These are phyloP conservation scores for Lepidurus arcticus DNA, from an alignment of 1,140 invertebrate species.

Conservation along the genomic window DNA sequence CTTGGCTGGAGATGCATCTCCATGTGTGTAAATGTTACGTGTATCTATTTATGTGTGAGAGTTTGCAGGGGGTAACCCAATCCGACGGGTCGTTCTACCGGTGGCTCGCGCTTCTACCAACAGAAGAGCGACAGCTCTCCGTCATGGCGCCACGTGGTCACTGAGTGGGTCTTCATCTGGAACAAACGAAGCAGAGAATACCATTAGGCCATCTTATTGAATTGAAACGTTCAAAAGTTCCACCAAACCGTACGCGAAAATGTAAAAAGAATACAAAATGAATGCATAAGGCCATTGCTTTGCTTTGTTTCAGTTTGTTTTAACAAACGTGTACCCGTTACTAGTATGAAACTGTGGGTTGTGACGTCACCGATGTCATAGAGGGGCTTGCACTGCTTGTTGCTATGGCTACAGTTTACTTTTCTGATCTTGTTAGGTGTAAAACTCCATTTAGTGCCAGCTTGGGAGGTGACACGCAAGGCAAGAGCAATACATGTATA, in stretches of 20 bases:
- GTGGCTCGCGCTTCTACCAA: constrained; percentile 53
- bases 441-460: neutral
- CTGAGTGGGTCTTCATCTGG: constrained; percentile 63
- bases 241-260: no score
- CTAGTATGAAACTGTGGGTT: no score
- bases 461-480: neutral
- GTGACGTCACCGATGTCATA: no score
- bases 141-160: constrained; percentile 61
- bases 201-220: neutral
- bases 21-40: no score
- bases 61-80: neutral
- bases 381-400: no score
- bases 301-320: no score
- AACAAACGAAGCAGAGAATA: constrained; percentile 42
- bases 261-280: neutral
- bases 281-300: neutral
- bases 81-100: neutral
- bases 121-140: constrained; percentile 66
- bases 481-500: neutral
- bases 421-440: neutral
- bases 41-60: no score
- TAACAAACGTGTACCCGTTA: no score
- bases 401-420: no score
- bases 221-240: neutral
- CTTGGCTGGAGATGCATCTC: no score